phyloP scores from a whole-genome alignment of 2,888 invertebrate genomes.

The Phyllotreta striolata region DNA sequence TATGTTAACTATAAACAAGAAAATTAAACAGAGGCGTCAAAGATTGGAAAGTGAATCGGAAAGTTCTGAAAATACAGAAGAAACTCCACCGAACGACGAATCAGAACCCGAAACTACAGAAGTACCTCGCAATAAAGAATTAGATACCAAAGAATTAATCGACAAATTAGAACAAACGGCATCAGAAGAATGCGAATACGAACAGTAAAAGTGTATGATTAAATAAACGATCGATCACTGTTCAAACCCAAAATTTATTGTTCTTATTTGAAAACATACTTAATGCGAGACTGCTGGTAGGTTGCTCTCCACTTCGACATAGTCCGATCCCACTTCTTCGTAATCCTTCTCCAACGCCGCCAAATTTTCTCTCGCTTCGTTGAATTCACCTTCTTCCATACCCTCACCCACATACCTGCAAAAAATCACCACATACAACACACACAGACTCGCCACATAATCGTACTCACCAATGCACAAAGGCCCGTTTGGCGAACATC shows the following conservation, averaged over 20 bases:
- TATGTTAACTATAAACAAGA: conserved; percentile 49
- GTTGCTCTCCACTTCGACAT: conserved; percentile 51
- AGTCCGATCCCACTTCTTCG: conserved; percentile 76
- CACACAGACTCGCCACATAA: no score
- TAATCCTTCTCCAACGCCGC: conserved; percentile 77
- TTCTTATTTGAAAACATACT: background rate
- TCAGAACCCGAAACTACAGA: no score
- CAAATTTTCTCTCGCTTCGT: conserved; percentile 81
- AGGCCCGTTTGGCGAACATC: conserved; percentile 92
- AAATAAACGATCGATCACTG: no score
- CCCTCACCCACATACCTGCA: conserved; percentile 70
- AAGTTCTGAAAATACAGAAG: conserved; percentile 22
- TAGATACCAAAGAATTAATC: no score
- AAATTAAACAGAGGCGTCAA: conserved; percentile 41
- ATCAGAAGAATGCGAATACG: no score
- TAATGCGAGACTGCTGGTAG: background rate
- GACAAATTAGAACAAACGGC: no score
- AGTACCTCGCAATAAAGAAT: no score
- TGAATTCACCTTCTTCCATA: conserved; percentile 86
- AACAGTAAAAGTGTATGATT: no score
- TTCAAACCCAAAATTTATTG: no score
- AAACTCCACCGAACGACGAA: background rate
- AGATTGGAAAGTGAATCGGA: conserved; percentile 12
- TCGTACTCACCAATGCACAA: conserved; percentile 83
- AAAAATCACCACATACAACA: no score